phyloP scores from a whole-genome alignment of 2,888 invertebrate species.

The Clitarchus hookeri region DNA sequence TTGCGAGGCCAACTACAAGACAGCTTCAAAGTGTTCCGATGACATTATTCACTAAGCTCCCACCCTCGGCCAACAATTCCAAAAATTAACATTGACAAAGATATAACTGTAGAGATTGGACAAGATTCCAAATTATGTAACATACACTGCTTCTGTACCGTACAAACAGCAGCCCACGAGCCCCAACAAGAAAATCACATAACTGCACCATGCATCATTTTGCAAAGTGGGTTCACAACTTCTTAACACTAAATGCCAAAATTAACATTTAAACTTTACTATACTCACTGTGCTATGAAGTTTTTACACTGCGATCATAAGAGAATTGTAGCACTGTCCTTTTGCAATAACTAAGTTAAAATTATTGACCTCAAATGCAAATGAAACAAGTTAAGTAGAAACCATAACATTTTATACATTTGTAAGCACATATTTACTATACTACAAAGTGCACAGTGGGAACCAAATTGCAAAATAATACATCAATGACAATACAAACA shows the following conservation, averaged over 20 bases:
- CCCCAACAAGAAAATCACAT: not conserved
- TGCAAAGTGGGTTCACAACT: not conserved
- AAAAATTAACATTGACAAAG: not conserved
- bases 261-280: no score
- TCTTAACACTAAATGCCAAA: not conserved
- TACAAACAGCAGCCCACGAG: not conserved
- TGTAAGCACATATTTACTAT: not conserved
- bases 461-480: not conserved
- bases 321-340: not conserved
- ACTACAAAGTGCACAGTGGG: not conserved
- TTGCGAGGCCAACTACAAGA: constrained; percentile 12
- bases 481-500: not conserved
- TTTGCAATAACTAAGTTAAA: not conserved
- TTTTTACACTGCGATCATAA: not conserved
- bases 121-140: not conserved
- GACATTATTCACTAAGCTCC: not conserved
- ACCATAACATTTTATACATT: not conserved
- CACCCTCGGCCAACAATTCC: not conserved
- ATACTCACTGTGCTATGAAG: not conserved
- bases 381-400: not conserved
- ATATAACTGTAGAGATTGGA: not conserved
- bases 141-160: not conserved
- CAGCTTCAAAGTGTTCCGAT: constrained; percentile 2
- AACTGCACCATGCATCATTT: not conserved
- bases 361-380: not conserved